Evolutionary conservation across 2,797 vertebrate genomes (phyloP).

Genomic region (Otus scops): DNA sequence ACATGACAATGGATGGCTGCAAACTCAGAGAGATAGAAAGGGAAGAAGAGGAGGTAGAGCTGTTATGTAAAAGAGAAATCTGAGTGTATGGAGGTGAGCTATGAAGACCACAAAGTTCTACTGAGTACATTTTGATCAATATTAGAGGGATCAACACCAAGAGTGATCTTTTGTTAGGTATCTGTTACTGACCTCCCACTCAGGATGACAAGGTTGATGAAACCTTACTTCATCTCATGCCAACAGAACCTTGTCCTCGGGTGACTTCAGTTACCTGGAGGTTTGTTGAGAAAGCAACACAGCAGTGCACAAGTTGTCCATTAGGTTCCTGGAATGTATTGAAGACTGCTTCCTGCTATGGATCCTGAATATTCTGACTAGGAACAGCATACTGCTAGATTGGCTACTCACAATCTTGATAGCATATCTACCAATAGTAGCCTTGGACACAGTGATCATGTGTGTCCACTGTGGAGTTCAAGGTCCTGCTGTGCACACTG

Average conservation of each 20-base stretch:
- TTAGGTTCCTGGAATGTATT: background rate
- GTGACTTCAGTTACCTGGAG: background rate
- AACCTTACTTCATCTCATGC: background rate
- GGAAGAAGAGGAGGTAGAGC: background rate
- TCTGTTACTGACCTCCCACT: background rate
- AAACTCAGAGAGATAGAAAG: background rate
- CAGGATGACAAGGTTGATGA: background rate
- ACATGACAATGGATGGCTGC: background rate
- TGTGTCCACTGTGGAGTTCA: background rate
- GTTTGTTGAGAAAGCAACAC: background rate
- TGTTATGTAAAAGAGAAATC: background rate
- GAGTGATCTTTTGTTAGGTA: background rate
- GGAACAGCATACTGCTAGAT: too few relatives aligned
- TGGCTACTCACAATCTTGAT: background rate
- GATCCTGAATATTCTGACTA: background rate
- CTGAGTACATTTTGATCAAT: background rate
- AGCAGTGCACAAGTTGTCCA: too few relatives aligned
- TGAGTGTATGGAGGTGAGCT: background rate
- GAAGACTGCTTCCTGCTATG: background rate
- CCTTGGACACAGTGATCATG: background rate
- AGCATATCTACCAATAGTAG: background rate
- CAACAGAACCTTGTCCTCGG: background rate
- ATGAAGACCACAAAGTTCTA: background rate
- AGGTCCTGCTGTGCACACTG: background rate
- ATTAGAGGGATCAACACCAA: background rate